Evolutionary conservation across 2,797 vertebrate genomes (phyloP), one percentile per base, ranked within the genome.

Genomic region (Mormyrus proboscirostris): DNA sequence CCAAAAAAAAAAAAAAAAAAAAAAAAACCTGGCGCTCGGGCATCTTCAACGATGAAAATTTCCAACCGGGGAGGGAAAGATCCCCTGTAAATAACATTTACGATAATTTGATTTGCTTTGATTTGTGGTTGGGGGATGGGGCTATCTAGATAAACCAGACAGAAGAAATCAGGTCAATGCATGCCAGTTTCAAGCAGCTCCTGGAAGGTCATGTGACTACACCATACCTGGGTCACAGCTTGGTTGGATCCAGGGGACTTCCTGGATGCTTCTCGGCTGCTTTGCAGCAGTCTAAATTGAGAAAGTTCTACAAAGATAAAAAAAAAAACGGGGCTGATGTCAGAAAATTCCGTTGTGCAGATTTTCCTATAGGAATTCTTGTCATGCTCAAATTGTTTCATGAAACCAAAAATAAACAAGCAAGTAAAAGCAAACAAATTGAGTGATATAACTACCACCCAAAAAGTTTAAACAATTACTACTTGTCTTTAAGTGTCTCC

Each of bases 261-360:
- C 93, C 97, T 97, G 89, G 92, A 91, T 88, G 95, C 97, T 90
- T 96, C 98, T 95, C 92, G 96, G 92, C 91, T 96, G 91, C 90
- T 96, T 93, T 96, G 92, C 88, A 96, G 97, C 44, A 95, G 91
- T 91, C 96, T 97, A 92, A 96, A 96, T 49, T 97, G 94, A 0
- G 96, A 96, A 41, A 96, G 91, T 89, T 97, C 98, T 99, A 94
- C 85, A 92, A 1, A 87, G 47, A 73, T n/a, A 12, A 10, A 50
- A 50, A 12, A 19, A 14, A 57, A 57, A 7, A 73, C 49, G 50
- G 5, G 22, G 12, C 73, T 22, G 38, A 82, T 65, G 38, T 89
- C 51, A 87, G 87, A 53, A 69, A 3, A 55, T 8, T 89, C 19
- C 8, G 57, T 22, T 49, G 3, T 49, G 82, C 49, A 86, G 49